Percentiles rank a stretch among this genome's conserved stretches.
These are phyloP conservation scores for Tangachromis dhanisi DNA, from an alignment of 2,113 vertebrate genomes.

Conservation along the genomic window DNA sequence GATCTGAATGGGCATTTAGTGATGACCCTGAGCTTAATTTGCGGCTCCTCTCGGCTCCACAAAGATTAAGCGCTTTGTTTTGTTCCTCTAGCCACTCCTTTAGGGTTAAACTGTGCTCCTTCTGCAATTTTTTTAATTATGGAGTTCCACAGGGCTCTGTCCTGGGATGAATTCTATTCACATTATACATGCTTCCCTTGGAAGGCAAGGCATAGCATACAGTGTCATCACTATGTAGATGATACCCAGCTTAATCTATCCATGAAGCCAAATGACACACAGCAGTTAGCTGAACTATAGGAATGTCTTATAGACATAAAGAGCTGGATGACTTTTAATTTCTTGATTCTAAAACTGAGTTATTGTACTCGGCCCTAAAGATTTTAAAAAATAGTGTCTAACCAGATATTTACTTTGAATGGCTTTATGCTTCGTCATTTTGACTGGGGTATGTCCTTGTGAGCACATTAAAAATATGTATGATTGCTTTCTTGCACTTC, in stretches of 20 bases:
- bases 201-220: neutral
- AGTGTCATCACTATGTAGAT: neutral
- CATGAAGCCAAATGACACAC: neutral
- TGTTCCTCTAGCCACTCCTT: neutral
- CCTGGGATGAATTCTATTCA: neutral
- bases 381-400: neutral
- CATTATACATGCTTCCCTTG: neutral
- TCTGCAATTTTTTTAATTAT: neutral
- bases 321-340: neutral
- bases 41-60: neutral
- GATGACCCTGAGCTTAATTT: neutral
- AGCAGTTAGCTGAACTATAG: neutral
- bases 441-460: rapidly evolving
- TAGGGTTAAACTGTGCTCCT: neutral
- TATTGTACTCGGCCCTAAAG: neutral
- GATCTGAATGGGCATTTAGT: neutral
- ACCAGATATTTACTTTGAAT: neutral
- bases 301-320: neutral
- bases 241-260: neutral
- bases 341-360: neutral
- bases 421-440: neutral
- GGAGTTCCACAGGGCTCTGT: neutral
- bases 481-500: neutral
- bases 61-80: neutral
- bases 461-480: neutral